Evolutionary conservation across 2,888 invertebrate species (phyloP).

Genomic region (Eupithecia subfuscata): DNA sequence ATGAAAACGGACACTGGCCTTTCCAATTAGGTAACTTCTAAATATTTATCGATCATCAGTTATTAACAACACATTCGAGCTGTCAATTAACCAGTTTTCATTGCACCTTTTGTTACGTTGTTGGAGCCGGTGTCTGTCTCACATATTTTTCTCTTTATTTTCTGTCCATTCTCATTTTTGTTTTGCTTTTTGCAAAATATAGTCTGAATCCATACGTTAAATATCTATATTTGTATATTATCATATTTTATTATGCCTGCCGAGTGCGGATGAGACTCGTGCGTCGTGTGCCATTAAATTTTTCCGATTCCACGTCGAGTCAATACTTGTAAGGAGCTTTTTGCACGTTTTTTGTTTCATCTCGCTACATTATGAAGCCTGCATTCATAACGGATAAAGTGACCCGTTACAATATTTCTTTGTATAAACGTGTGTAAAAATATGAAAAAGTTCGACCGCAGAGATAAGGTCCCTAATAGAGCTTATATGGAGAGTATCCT

Average conservation of each 20-base stretch:
- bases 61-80: not conserved
- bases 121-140: not conserved
- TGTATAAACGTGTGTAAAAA: too few species aligned
- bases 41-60: not conserved
- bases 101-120: not conserved
- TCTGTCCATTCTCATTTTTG: not conserved
- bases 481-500: too few species aligned
- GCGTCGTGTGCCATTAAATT: not conserved
- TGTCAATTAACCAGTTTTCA: not conserved
- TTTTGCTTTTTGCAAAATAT: not conserved
- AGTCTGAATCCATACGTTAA: not conserved
- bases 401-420: too few species aligned
- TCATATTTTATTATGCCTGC: not conserved
- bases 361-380: not conserved
- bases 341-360: not conserved
- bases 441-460: too few species aligned
- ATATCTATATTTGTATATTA: not conserved
- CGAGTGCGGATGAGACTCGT: not conserved
- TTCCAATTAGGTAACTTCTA: conserved; percentile 89
- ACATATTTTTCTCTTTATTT: not conserved
- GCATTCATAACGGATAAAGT: not conserved
- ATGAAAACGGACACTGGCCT: conserved; percentile 90
- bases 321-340: not conserved
- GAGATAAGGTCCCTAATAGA: too few species aligned
- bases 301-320: not conserved